Evolutionary conservation across 2,113 vertebrate genomes (phyloP).

Genomic region (Gobius niger): DNA sequence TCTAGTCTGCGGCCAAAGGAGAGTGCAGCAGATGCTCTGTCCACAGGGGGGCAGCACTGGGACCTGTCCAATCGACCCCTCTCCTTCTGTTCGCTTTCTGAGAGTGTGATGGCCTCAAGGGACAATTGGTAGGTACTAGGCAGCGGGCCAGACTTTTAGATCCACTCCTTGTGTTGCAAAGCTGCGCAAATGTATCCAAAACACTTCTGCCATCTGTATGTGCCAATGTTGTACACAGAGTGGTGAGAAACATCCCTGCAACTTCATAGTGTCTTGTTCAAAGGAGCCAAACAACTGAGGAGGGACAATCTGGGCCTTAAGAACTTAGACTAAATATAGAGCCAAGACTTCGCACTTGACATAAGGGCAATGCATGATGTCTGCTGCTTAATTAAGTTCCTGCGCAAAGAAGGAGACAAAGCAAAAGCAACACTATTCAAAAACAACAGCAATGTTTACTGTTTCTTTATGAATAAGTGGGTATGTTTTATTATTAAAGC

Average conservation of each 20-base stretch:
- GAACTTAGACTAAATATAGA: conserved; percentile 7
- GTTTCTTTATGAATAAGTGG: too few relatives aligned
- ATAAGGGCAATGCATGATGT: conserved; percentile 9
- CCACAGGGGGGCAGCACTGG: conserved; percentile 71
- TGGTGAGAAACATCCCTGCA: conserved; percentile 6
- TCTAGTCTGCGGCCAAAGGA: conserved; percentile 63
- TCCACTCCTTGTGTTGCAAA: conserved; percentile 55
- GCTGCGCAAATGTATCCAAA: conserved; percentile 33
- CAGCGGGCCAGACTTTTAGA: conserved; percentile 38
- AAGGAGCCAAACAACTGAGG: conserved; percentile 4
- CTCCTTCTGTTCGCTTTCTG: conserved; percentile 75
- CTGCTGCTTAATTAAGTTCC: conserved; percentile 1
- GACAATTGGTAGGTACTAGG: conserved; percentile 45
- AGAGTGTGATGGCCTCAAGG: conserved; percentile 66
- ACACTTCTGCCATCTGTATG: conserved; percentile 7
- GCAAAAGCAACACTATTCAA: background rate
- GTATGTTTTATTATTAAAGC: too few relatives aligned
- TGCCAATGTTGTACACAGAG: conserved; percentile 3
- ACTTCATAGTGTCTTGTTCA: background rate
- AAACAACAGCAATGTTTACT: too few relatives aligned
- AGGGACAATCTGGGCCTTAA: conserved; percentile 10
- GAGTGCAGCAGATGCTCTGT: conserved; percentile 78
- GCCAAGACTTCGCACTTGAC: conserved; percentile 5
- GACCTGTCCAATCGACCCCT: conserved; percentile 71
- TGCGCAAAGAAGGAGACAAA: background rate